A percentile compares a stretch with the other conserved stretches of the same genome.
Conservation (phyloP, 1,140 invertebrate genomes). For the Zaprionus kolodkinae region DNA sequence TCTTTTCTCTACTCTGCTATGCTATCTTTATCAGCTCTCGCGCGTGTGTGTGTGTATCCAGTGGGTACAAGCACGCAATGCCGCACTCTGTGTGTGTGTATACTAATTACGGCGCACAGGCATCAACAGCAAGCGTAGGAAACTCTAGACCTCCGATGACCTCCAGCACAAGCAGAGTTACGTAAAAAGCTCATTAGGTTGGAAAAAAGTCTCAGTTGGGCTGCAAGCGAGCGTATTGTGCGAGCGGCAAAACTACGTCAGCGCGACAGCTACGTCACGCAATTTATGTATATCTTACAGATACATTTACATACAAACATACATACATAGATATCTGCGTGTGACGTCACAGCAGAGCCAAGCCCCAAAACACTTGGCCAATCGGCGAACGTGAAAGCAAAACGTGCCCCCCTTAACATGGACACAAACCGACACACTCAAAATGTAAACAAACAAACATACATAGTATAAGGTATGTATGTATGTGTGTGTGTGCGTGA, state of each 20-base stretch:
- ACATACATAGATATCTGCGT: conserved; percentile 8
- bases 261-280: conserved; percentile 53
- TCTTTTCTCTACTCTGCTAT: conserved; percentile 24
- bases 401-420: conserved; percentile 58
- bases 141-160: conserved; percentile 31
- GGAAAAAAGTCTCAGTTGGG: conserved; percentile 40
- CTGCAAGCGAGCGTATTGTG: not conserved
- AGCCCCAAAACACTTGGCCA: conserved; percentile 75
- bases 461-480: not conserved
- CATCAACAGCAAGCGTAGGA: conserved; percentile 6
- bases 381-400: conserved; percentile 59
- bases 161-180: conserved; percentile 47
- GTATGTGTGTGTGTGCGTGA: not conserved
- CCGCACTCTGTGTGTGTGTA: conserved; percentile 23
- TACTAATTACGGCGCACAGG: conserved; percentile 45
- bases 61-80: conserved; percentile 57
- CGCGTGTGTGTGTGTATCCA: conserved; percentile 8
- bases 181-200: conserved; percentile 64
- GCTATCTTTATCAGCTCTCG: conserved; percentile 9
- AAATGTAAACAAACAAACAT: not conserved
- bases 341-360: conserved; percentile 74
- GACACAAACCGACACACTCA: conserved; percentile 9
- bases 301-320: conserved; percentile 39
- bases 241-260: conserved; percentile 49
- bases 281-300: conserved; percentile 41